phyloP scores from a whole-genome alignment of 2,888 invertebrate species.

The Liodrosophila aerea region DNA sequence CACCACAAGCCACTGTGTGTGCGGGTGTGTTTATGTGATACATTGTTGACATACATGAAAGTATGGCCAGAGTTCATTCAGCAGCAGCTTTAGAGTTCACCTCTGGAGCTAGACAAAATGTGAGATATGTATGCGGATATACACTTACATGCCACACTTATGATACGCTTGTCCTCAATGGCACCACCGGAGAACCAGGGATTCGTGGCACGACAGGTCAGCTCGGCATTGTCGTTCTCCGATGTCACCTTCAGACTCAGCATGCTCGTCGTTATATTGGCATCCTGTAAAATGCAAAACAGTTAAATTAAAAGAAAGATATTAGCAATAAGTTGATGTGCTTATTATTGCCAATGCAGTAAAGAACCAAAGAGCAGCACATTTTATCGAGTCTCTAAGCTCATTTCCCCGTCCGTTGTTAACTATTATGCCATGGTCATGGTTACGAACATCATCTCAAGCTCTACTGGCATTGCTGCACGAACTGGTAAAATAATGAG shows the following conservation, averaged over 20 bases:
- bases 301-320: not conserved
- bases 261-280: slow-evolving; percentile 88
- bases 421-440: too few relatives aligned
- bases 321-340: not conserved
- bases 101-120: slow-evolving; percentile 2
- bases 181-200: slow-evolving; percentile 92
- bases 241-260: slow-evolving; percentile 89
- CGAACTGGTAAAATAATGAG: slow-evolving; percentile 53
- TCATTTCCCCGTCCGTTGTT: too few relatives aligned
- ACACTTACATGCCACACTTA: slow-evolving; percentile 93
- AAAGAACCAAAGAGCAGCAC: too few relatives aligned
- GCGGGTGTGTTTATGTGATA: slow-evolving; percentile 4
- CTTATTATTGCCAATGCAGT: too few relatives aligned
- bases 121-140: slow-evolving; percentile 8
- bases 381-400: too few relatives aligned
- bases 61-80: slow-evolving; percentile 32
- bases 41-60: slow-evolving; percentile 55
- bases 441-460: too few relatives aligned
- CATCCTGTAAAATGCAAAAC: slow-evolving; percentile 70
- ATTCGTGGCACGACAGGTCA: slow-evolving; percentile 93
- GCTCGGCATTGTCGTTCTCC: slow-evolving; percentile 91
- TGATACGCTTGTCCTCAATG: slow-evolving; percentile 89
- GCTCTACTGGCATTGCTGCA: slow-evolving; percentile 6
- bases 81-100: slow-evolving; percentile 10
- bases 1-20: slow-evolving; percentile 1